These are phyloP conservation scores for Pogonocichla stellata DNA, from an alignment of 2,113 vertebrate species.

Conservation along the genomic window DNA sequence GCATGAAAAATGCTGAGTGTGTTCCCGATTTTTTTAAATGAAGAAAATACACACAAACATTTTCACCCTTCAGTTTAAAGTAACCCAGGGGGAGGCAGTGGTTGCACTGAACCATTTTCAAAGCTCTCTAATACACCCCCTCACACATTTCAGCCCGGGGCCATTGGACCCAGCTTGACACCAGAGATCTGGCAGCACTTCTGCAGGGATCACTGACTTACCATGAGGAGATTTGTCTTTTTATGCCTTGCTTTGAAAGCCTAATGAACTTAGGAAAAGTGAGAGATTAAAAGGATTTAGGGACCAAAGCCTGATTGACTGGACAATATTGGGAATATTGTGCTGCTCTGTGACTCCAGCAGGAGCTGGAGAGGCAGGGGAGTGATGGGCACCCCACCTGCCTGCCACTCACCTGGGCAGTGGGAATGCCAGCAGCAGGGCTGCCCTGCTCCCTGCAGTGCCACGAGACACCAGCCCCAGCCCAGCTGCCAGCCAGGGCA, in stretches of 20 bases:
- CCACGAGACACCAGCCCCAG: rapidly evolving
- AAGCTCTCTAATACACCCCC: not conserved
- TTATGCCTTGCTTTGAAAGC: slow-evolving; percentile 23
- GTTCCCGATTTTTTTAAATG: not conserved
- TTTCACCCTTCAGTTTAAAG: not conserved
- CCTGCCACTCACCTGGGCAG: not conserved
- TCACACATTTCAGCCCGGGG: not conserved
- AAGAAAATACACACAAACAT: not conserved
- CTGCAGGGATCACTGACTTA: not conserved
- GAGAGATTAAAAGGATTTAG: slow-evolving; percentile 27
- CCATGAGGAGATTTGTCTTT: slow-evolving; percentile 3
- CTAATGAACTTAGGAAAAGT: slow-evolving; percentile 25
- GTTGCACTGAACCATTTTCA: not conserved
- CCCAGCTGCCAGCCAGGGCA: not conserved
- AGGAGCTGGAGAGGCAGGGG: not conserved
- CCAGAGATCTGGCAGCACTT: not conserved
- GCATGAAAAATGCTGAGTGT: not conserved
- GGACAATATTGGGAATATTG: not conserved
- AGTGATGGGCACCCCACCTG: not conserved
- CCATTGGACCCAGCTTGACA: not conserved
- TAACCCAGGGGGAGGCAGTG: not conserved
- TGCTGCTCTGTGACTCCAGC: not conserved
- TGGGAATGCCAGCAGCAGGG: rapidly evolving
- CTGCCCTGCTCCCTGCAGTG: not conserved
- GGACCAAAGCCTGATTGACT: not conserved